Evolutionary conservation across 1,140 invertebrate species (phyloP).

Genomic region (Tetragnatha versicolor): DNA sequence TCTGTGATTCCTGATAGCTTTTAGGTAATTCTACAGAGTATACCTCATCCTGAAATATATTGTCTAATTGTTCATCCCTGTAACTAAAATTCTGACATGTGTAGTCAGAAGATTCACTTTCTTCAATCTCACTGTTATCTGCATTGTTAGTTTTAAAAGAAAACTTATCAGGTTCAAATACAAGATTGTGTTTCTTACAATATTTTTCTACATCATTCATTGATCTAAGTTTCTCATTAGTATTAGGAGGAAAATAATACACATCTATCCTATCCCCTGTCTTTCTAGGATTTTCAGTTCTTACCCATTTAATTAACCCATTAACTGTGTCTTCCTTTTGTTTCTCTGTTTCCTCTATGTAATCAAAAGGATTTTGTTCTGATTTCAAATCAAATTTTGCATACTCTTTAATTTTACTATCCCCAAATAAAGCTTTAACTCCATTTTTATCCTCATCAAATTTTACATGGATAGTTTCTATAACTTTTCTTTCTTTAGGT

Average conservation of each 20-base stretch:
- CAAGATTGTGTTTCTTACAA: background rate
- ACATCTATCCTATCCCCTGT: background rate
- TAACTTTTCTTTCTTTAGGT: background rate
- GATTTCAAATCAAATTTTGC: background rate
- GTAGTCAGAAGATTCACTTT: background rate
- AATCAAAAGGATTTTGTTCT: no score
- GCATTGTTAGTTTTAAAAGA: background rate
- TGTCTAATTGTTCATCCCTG: no score
- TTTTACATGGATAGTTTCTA: background rate
- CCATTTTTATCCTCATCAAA: background rate
- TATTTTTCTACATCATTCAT: background rate
- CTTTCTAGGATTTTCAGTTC: background rate
- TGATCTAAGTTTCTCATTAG: background rate
- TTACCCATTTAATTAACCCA: background rate
- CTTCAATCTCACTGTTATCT: background rate
- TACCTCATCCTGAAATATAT: no score
- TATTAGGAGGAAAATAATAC: background rate
- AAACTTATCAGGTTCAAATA: background rate
- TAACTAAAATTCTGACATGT: no score
- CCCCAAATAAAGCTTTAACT: background rate
- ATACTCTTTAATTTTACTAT: background rate
- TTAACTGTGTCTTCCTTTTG: background rate
- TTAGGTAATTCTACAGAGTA: background rate
- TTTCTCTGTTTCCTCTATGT: background rate
- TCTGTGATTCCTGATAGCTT: conserved; percentile 18